Percentiles rank a stretch among this genome's conserved stretches.
phyloP scores from a whole-genome alignment of 2,113 vertebrate genomes.

The Camarhynchus parvulus region DNA sequence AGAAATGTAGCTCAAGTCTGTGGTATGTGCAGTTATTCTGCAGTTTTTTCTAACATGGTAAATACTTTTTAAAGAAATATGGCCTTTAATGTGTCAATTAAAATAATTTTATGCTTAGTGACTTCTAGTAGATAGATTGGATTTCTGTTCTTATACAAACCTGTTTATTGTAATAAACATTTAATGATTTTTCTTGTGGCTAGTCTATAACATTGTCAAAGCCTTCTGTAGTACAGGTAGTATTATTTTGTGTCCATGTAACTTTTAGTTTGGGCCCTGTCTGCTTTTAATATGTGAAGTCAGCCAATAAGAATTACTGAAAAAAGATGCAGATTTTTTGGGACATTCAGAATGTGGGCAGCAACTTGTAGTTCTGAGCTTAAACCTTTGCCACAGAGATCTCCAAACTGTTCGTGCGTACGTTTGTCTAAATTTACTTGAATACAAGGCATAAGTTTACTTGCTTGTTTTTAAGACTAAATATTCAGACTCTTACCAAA shows the following conservation, averaged over 20 bases:
- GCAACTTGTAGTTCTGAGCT: background rate
- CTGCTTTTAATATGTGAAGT: background rate
- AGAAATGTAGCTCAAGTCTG: background rate
- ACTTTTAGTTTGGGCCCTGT: background rate
- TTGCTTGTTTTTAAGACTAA: background rate
- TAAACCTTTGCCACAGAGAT: background rate
- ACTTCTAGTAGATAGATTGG: background rate
- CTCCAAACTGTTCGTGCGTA: background rate
- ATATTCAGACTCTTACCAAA: background rate
- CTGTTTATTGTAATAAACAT: background rate
- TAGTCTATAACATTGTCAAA: background rate
- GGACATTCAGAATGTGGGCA: background rate
- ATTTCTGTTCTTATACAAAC: background rate
- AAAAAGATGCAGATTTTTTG: background rate
- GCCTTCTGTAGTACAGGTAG: background rate
- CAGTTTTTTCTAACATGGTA: background rate
- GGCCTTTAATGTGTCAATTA: background rate
- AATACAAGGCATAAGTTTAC: rapidly evolving
- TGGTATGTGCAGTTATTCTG: background rate
- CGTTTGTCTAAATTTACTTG: background rate
- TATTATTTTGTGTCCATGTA: background rate
- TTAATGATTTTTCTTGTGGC: background rate
- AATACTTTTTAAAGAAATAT: background rate
- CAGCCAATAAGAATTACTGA: background rate
- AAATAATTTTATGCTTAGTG: background rate